Base-by-base conservation (phyloP, 2,888 invertebrate genomes). In the Ganaspis brasiliensis region DNA sequence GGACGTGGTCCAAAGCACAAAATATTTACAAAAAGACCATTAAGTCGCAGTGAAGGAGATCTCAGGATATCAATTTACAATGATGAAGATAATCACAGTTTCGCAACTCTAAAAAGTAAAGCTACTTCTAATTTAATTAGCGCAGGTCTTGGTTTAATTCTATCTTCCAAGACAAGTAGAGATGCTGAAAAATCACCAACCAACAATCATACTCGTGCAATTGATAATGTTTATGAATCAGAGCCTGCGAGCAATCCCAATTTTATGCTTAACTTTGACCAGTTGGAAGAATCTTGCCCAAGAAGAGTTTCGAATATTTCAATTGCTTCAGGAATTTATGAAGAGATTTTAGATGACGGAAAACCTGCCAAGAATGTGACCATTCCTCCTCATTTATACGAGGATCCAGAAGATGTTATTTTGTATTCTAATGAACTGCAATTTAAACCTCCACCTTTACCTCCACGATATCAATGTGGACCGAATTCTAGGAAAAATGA, bases 311-410 rank as follows among this genome's bases (percentile, higher is more conserved):
- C 95, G 0, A 92, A 94, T 31, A 91, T 93, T 59, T 95, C 95
- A 0, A 87, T 94, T 3, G 93, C 94, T 21, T 95, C 95, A 0
- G 95, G 95, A 57, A 94, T 95, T 82, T 95, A 95, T 89, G 95
- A 95, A 86, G 95, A 95, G 91, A 95, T 95, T 80, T 90, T 93
- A 0, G 95, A 95, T 40, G 63, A 63, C 9, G 40, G 63, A n/a
- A 63, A 63, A 63, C 19, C 21, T 8, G 6, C 12, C 1, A 63
- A 63, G 4, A 63, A 21, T 40, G 6, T 37, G 3, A 63, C 21
- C 6, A 3, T 63, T 21, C 63, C 63, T 40, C 35, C 63, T 12
- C 21, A 87, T 75, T 78, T 87, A 0, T 89, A 86, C 78, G 56
- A 80, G 61, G 75, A 78, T 61, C 75, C 81, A 55, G 52, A 78